Evolutionary conservation across 2,797 vertebrate species (phyloP), one percentile per base, ranked within the genome.

Genomic region (Adelosebastes latens): DNA sequence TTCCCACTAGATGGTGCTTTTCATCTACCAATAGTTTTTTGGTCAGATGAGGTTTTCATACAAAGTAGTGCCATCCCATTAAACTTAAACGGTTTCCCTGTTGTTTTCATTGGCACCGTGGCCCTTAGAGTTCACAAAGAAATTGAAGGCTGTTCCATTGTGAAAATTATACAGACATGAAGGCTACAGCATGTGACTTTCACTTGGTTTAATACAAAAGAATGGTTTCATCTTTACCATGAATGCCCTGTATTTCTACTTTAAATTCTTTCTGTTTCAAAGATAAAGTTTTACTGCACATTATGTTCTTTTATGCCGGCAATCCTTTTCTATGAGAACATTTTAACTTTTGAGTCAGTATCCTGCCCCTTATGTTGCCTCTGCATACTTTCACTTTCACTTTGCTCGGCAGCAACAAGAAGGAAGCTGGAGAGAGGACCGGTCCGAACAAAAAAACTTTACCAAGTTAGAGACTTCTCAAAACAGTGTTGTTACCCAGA

Each of bases 351-450:
- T 13, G 9, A 5, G 16, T 5, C 2, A 32, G 3, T 24, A 6
- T 8, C 8, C 27, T 56, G n/a, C 6, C 27, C 2, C 39, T 36
- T 4, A 4, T 5, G 1, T n/a, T 4, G 25, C 5, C 5, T 62
- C 3, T n/a, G 7, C 46, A 32, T 36, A 7, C 25, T 69, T 73
- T 84, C 3, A 60, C 5, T 79, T 84, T 71, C 22, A 5, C 1
- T 52, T 12, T 27, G 0, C 36, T 4, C 55, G 0, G 2, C 2
- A 55, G 16, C 3, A 2, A 4, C 3, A 12, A 8, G 2, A 11
- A 46, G 4, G 9, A 24, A 52, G 11, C 0, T 32, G 12, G 0
- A 8, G 0, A 12, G 62, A 4, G 16, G 58, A 11, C 64, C 3
- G 1, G 4, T 16, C n/a, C 3, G 22, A 72, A 3, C 31, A 8